These are phyloP conservation scores for Syrrhaptes paradoxus DNA, from an alignment of 2,113 vertebrate genomes.

Conservation along the genomic window DNA sequence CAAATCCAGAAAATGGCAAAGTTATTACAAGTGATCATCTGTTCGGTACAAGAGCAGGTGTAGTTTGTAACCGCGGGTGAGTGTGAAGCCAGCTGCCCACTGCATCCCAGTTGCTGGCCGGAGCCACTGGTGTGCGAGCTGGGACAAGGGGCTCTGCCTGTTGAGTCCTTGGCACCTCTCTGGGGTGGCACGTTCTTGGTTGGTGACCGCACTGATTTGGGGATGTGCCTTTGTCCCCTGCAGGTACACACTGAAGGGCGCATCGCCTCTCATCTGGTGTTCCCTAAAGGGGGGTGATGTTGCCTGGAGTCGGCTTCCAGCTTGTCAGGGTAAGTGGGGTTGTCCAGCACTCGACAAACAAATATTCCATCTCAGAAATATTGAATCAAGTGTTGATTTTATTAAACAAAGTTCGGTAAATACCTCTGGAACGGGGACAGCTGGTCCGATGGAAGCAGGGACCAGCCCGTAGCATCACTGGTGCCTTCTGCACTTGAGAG, in stretches of 20 bases:
- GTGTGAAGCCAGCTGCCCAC: not conserved
- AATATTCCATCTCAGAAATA: not conserved
- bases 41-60: conserved; percentile 6
- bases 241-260: not conserved
- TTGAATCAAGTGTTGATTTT: accelerated
- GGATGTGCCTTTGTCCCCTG: not conserved
- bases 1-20: conserved; percentile 50
- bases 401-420: not conserved
- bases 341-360: not conserved
- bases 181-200: accelerated
- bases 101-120: not conserved
- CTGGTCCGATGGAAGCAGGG: not conserved
- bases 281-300: accelerated
- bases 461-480: accelerated
- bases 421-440: not conserved
- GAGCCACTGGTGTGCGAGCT: not conserved
- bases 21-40: not conserved
- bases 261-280: accelerated
- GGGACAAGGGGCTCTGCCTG: not conserved
- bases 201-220: not conserved
- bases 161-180: accelerated
- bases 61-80: conserved; percentile 71
- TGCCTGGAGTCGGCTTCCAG: conserved; percentile 11
- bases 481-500: not conserved
- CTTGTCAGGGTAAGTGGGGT: not conserved